Evolutionary conservation across 64 coral and sea anemone genomes (phyloP), one percentile per base, ranked within the genome.

Genomic region (Dendrophyllia cribrosa): DNA sequence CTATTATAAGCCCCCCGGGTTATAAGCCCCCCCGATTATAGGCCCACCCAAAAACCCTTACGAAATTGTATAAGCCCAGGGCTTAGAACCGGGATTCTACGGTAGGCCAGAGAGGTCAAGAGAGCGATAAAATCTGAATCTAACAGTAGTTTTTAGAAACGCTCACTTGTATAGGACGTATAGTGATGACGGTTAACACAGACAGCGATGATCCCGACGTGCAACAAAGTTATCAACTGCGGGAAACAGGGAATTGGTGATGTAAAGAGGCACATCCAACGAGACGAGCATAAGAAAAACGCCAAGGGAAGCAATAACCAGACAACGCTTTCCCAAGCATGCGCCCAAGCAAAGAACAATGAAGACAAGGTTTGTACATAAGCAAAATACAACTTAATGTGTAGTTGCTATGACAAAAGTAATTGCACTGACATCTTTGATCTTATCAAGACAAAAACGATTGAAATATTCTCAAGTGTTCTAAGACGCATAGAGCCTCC

Each of bases 181-280:
- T 34, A 34, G 2, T 34, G 34, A 34, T 34, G 34, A 1, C 34
- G 34, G 34, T 34, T 34, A 34, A 34, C 34, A 34, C 34, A 34
- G 2, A 34, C 34, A 34, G 34, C 34, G 34, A 34, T 34, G 34
- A n/a, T n/a, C n/a, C n/a, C n/a, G n/a, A n/a, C n/a, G n/a, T n/a
- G 84, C 56, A 87, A 87, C 84, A 43, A 65, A 46, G 19, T 43
- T 7, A 17, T 87, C 23, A 47, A 60, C 34, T 87, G 84, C 47
- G 84, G 61, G 24, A 87, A 87, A 78, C 87, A 89, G 55, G 87
- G 53, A 59, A 78, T 49, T 47, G 23, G 48, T 46, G 51, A 89
- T 61, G 68, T 89, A 34, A 43, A 71, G 68, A 71, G 23, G 9
- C 20, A 43, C 9, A 52, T 88, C 24, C 8, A 88, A 23, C 49